Conservation (phyloP, 64 coral and sea anemone species). For the Platygyra sinensis region DNA sequence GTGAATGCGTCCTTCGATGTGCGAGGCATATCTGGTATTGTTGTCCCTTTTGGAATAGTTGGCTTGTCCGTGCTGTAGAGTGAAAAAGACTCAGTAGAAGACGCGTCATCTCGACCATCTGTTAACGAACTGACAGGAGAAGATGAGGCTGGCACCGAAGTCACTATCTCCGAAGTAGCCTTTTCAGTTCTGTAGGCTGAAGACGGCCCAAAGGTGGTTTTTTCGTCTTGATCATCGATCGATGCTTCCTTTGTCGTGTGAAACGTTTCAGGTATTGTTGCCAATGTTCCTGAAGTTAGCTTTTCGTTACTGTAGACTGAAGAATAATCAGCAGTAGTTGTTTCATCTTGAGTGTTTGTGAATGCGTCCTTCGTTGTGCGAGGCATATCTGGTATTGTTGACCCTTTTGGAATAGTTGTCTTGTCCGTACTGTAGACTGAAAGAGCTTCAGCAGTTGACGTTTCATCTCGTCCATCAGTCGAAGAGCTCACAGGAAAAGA, state of each 20-base stretch:
- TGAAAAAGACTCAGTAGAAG: not conserved
- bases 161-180: not conserved
- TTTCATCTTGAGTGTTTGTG: not conserved
- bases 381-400: not conserved
- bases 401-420: not conserved
- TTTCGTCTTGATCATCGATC: not conserved
- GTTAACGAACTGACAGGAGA: not conserved
- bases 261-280: not conserved
- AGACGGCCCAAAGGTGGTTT: not conserved
- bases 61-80: not conserved
- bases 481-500: not conserved
- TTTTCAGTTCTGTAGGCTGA: not conserved
- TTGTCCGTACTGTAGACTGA: not conserved
- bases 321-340: not conserved
- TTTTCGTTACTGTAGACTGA: not conserved
- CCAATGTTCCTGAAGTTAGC: no score
- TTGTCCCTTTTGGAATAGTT: not conserved
- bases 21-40: not conserved
- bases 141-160: not conserved
- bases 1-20: not conserved
- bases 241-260: not conserved
- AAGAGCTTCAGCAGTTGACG: not conserved
- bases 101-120: not conserved
- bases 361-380: not conserved
- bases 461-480: not conserved